These are phyloP conservation scores for Sternarchorhynchus goeldii DNA, from an alignment of 2,797 vertebrate genomes.

Conservation along the genomic window DNA sequence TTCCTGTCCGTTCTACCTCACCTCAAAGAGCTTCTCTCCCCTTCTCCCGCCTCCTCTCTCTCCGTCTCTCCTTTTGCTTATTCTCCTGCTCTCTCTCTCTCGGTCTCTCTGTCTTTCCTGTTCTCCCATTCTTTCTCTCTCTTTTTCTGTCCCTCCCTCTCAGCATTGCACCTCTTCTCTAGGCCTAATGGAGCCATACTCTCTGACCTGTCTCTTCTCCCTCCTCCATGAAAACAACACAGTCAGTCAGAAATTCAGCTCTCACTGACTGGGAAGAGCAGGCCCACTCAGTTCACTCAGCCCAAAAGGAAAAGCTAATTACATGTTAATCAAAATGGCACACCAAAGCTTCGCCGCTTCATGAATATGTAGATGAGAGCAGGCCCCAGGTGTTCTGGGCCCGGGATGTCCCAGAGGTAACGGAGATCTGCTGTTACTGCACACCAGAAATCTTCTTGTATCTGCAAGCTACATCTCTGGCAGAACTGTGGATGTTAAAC, in stretches of 20 bases:
- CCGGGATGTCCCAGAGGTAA: constrained; percentile 2
- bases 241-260: constrained; percentile 45
- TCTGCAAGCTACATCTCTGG: not conserved
- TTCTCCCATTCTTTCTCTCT: constrained; percentile 3
- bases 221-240: constrained; percentile 35
- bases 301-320: constrained; percentile 35
- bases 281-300: constrained; percentile 11
- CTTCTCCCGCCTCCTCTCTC: not conserved
- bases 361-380: constrained; percentile 14
- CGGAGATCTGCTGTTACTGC: constrained; percentile 6
- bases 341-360: constrained; percentile 8
- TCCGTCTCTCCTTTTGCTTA: not conserved
- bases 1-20: constrained; percentile 38
- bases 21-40: constrained; percentile 34
- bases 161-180: constrained; percentile 22
- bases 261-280: not conserved
- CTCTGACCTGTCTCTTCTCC: constrained; percentile 41
- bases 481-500: not conserved
- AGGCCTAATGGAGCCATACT: constrained; percentile 46
- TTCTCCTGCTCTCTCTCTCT: not conserved
- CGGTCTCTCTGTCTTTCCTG: constrained; percentile 9
- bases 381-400: constrained; percentile 31
- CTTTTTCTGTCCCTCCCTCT: not conserved
- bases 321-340: constrained; percentile 42
- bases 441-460: not conserved